Conservation (phyloP, 2,797 vertebrate genomes). For the Artibeus lituratus region DNA sequence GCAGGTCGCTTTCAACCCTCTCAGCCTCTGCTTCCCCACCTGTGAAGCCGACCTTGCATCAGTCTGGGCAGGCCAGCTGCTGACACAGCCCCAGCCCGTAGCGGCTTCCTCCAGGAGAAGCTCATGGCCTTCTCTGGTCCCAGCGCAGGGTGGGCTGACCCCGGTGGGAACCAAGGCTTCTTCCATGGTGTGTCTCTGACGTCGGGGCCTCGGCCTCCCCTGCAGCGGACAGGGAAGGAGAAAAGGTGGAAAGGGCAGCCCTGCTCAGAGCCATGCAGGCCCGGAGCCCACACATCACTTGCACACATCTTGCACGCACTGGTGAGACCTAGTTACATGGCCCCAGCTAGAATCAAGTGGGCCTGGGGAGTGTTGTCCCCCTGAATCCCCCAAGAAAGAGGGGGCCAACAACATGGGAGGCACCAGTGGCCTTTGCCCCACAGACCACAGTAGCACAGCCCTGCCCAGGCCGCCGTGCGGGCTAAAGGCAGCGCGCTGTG, state of each 20-base stretch:
- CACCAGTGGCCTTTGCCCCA: background rate
- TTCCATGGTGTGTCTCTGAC: background rate
- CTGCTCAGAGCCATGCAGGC: background rate
- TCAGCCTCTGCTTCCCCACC: background rate
- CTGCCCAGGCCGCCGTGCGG: background rate
- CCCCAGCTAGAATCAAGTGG: background rate
- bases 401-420: accelerated
- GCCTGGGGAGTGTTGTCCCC: background rate
- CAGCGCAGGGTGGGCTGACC: too few relatives aligned
- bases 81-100: background rate
- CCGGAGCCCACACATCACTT: background rate
- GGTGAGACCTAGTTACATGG: background rate
- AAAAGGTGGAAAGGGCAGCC: background rate
- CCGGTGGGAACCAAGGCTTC: background rate
- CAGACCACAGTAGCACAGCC: background rate
- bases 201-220: background rate
- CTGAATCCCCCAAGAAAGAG: background rate
- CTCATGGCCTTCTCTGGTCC: background rate
- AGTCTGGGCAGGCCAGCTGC: background rate
- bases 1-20: background rate
- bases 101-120: too few relatives aligned
- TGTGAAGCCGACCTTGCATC: background rate
- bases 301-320: too few relatives aligned
- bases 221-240: background rate
- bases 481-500: background rate